Evolutionary conservation across 2,888 invertebrate species (phyloP).

Genomic region (Tipula unca): DNA sequence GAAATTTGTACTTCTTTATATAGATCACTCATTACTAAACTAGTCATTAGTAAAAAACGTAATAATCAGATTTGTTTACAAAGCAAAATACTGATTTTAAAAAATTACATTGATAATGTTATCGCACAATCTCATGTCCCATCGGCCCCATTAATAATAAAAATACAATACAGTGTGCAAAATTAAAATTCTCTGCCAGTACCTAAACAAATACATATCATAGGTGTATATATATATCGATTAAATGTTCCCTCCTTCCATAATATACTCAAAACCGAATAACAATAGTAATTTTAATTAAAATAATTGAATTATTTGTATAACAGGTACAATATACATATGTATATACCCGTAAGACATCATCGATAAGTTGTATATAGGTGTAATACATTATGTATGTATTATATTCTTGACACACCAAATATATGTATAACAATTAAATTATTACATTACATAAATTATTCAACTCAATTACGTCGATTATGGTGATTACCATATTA

Average conservation of each 20-base stretch:
- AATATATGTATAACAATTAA: background rate
- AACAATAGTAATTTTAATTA: background rate
- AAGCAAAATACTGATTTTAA: background rate
- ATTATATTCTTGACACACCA: background rate
- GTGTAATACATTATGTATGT: background rate
- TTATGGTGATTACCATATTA: background rate
- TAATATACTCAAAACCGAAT: background rate
- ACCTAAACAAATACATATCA: background rate
- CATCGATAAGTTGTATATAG: background rate
- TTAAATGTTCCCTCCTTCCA: background rate
- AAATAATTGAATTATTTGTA: background rate
- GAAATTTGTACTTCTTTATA: background rate
- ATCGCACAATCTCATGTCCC: background rate
- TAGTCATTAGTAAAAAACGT: background rate
- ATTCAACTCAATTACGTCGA: background rate
- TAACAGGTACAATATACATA: background rate
- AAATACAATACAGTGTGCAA: background rate
- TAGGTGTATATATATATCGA: background rate
- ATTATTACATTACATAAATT: background rate
- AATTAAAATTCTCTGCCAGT: background rate
- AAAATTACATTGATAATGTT: background rate
- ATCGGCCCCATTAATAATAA: background rate
- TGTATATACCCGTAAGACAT: background rate
- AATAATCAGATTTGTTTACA: background rate
- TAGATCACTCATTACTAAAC: no score